Evolutionary conservation across 2,888 invertebrate genomes (phyloP).

Genomic region (Notocelia uddmanniana): DNA sequence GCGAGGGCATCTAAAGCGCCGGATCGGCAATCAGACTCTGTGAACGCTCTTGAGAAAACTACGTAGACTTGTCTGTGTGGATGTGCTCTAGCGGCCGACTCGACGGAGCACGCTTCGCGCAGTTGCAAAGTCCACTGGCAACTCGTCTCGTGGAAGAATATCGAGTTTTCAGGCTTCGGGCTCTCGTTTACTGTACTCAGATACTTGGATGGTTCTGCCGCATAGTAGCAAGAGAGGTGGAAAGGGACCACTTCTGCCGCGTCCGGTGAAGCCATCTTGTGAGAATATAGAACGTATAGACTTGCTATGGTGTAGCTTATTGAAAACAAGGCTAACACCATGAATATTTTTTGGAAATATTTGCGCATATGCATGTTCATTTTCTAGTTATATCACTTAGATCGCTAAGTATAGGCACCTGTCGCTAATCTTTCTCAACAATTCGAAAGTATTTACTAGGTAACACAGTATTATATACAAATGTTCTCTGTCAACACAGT

Average conservation of each 20-base stretch:
- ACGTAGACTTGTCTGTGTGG: constrained; percentile 36
- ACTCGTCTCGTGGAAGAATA: constrained; percentile 45
- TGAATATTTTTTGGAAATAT: neutral
- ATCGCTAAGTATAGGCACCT: no score
- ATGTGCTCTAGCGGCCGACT: constrained; percentile 42
- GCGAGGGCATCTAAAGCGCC: constrained; percentile 26
- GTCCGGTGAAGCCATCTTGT: neutral
- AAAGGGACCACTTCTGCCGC: neutral
- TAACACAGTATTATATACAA: no score
- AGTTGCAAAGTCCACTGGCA: constrained; percentile 34
- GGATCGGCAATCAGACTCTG: constrained; percentile 11
- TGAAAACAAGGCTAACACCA: constrained; percentile 6
- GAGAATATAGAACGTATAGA: neutral
- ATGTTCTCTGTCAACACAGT: no score
- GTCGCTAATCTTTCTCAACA: no score
- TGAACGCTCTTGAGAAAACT: constrained; percentile 12
- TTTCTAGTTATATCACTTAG: neutral
- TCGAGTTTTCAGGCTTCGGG: constrained; percentile 20
- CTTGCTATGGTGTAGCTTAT: neutral
- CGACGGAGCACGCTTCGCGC: constrained; percentile 47
- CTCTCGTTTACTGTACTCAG: neutral
- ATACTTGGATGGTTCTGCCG: neutral
- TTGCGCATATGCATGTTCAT: neutral
- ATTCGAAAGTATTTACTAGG: no score
- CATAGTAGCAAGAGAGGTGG: constrained; percentile 25